Conservation (phyloP, 2,797 vertebrate species). For the Neosilurus mollespiculum region DNA sequence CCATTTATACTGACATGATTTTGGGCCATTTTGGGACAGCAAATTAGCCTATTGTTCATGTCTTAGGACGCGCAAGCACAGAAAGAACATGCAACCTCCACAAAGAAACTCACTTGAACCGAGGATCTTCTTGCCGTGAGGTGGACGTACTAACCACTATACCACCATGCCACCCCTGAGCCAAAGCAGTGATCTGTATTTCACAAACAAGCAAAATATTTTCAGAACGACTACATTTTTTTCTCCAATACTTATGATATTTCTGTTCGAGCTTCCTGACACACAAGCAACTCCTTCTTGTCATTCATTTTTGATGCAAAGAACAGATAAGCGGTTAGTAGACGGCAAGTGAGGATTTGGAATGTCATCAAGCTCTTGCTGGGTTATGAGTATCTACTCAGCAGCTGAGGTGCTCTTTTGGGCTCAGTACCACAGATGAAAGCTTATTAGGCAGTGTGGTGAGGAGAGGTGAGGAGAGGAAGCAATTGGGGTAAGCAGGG, state of each 20-base stretch:
- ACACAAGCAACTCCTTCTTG: not conserved
- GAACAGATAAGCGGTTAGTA: not conserved
- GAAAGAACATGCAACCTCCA: too few relatives aligned
- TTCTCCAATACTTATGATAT: not conserved
- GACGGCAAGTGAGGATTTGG: conserved; percentile 1
- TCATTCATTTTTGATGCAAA: not conserved
- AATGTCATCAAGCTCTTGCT: conserved; percentile 27
- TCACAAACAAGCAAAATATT: conserved; percentile 4
- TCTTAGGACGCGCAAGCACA: too few relatives aligned
- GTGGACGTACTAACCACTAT: not conserved
- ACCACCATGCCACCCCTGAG: not conserved
- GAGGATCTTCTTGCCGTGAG: too few relatives aligned
- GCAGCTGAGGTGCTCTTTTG: conserved; percentile 89
- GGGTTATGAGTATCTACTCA: conserved; percentile 81
- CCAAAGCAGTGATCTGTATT: conserved; percentile 7
- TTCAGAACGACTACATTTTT: not conserved
- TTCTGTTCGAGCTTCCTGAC: conserved; percentile 9
- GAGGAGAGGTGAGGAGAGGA: conserved; percentile 84
- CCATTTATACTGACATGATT: too few relatives aligned
- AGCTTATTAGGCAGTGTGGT: conserved; percentile 97
- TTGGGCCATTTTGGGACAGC: too few relatives aligned
- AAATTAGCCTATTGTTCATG: too few relatives aligned
- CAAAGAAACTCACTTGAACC: too few relatives aligned
- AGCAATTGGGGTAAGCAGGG: conserved; percentile 86
- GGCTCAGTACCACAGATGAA: conserved; percentile 82